Conservation (phyloP, 2,113 vertebrate genomes). For the Chloroceryle aenea region DNA sequence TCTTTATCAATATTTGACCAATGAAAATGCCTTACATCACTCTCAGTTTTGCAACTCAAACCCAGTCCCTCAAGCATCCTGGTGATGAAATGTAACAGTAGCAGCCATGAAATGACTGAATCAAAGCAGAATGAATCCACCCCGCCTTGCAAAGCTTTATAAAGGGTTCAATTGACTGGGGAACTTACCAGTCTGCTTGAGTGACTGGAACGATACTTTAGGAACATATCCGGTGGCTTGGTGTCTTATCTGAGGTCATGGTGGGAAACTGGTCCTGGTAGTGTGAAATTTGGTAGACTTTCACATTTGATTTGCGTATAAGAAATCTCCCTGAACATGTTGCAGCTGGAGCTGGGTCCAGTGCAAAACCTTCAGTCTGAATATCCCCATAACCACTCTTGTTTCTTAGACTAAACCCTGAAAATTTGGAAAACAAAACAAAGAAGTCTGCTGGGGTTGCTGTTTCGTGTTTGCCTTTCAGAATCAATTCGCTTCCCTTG, state of each 20-base stretch:
- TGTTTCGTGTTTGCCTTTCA: not conserved
- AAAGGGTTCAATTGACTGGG: accelerated
- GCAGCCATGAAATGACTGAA: not conserved
- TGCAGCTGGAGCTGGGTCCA: not conserved
- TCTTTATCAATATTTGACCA: not conserved
- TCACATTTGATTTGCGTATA: not conserved
- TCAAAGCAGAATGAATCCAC: accelerated
- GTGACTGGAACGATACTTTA: not conserved
- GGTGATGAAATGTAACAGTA: not conserved
- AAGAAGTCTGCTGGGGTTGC: not conserved
- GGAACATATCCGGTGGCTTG: not conserved
- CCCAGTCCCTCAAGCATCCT: not conserved
- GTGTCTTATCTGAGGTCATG: not conserved
- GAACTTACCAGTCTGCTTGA: not conserved
- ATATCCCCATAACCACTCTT: not conserved
- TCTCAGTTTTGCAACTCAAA: not conserved
- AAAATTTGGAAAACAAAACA: not conserved
- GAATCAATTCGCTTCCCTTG: accelerated
- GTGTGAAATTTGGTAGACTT: not conserved
- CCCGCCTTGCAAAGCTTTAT: not conserved
- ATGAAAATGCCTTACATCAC: not conserved
- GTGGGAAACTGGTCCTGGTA: not conserved
- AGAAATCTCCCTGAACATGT: not conserved
- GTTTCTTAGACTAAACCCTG: not conserved
- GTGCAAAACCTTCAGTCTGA: not conserved